Conservation (phyloP, 2,113 vertebrate genomes). For the Myrmecobius fasciatus region DNA sequence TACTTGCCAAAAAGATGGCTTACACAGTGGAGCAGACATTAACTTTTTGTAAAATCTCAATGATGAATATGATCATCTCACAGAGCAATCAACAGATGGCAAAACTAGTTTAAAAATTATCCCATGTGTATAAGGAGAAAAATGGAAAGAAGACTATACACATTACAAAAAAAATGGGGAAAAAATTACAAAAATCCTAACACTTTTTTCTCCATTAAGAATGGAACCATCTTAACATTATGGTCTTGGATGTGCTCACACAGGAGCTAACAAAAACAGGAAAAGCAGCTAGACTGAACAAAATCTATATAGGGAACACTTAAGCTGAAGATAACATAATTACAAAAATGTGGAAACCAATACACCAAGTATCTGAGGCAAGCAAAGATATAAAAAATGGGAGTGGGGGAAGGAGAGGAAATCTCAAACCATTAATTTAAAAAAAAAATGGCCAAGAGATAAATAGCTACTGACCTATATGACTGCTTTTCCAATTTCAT, state of each 20-base stretch:
- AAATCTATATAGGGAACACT: not conserved
- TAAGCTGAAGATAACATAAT: not conserved
- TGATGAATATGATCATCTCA: not conserved
- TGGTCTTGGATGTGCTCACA: not conserved
- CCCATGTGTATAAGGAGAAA: not conserved
- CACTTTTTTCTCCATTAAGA: too few species aligned
- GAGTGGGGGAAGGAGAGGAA: too few species aligned
- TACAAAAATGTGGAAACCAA: not conserved
- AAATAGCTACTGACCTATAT: not conserved
- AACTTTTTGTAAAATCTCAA: too few species aligned
- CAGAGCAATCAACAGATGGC: not conserved
- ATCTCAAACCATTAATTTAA: too few species aligned
- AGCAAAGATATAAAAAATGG: not conserved
- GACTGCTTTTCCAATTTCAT: not conserved
- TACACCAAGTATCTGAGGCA: not conserved
- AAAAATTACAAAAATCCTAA: not conserved
- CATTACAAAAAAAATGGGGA: not conserved
- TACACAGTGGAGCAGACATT: not conserved
- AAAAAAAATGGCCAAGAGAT: not conserved
- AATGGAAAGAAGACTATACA: too few species aligned
- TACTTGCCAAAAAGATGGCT: not conserved
- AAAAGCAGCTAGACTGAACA: not conserved
- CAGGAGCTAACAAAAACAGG: not conserved
- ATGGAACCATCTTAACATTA: not conserved
- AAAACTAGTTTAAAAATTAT: not conserved